A percentile compares a stretch with the other conserved stretches of the same genome.
Conservation (phyloP, 2,888 invertebrate genomes). For the Coelopa pilipes region DNA sequence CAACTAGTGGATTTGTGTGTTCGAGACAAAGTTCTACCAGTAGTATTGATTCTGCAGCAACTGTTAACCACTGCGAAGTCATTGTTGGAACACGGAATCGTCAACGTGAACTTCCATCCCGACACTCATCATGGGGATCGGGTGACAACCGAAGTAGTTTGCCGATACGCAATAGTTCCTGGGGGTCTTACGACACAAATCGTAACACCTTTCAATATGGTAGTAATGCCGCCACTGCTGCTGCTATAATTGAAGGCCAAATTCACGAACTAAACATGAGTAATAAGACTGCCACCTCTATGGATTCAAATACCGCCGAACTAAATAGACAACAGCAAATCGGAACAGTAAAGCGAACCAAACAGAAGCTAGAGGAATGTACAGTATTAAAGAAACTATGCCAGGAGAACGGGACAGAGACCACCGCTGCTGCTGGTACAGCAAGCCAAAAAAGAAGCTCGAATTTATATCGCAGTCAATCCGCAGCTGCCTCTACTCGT, state of each 20-base stretch:
- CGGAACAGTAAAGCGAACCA: constrained; percentile 78
- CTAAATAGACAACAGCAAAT: constrained; percentile 44
- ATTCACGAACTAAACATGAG: constrained; percentile 61
- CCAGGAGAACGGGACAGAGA: constrained; percentile 54
- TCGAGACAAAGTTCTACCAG: constrained; percentile 50
- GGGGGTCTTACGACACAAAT: constrained; percentile 76
- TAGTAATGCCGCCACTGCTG: constrained; percentile 44
- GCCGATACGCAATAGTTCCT: constrained; percentile 77
- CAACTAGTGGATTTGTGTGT: constrained; percentile 30
- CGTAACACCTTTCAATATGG: constrained; percentile 56
- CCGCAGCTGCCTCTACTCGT: constrained; percentile 60
- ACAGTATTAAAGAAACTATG: constrained; percentile 61
- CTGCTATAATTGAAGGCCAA: constrained; percentile 65
- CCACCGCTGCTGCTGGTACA: constrained; percentile 42
- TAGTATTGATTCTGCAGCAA: constrained; percentile 50
- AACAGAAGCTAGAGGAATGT: constrained; percentile 75
- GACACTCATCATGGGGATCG: constrained; percentile 87
- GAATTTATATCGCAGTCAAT: constrained; percentile 60
- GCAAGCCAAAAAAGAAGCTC: constrained; percentile 48
- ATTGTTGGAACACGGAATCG: constrained; percentile 72
- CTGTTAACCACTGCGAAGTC: constrained; percentile 72
- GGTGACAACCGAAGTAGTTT: constrained; percentile 73
- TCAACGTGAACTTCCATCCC: constrained; percentile 73
- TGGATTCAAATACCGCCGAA: not conserved
- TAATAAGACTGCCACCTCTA: constrained; percentile 51